A percentile compares a stretch with the other conserved stretches of the same genome.
Conservation (phyloP, 2,797 vertebrate species). For the Chelmon rostratus region DNA sequence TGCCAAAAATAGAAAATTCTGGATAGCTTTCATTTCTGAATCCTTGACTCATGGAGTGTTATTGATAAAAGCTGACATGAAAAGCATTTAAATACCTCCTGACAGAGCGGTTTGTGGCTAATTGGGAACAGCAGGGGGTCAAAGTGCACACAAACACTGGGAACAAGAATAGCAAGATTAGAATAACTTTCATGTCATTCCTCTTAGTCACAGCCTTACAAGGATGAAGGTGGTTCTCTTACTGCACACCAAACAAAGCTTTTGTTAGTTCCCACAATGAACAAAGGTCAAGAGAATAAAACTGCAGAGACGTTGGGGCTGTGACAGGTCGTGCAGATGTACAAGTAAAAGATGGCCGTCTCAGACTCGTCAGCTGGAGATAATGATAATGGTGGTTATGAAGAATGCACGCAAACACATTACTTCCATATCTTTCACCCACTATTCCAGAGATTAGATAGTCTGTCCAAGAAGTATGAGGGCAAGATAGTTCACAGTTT, state of each 20-base stretch:
- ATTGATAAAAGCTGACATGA: constrained; percentile 74
- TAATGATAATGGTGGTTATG: constrained; percentile 61
- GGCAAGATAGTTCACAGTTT: constrained; percentile 61
- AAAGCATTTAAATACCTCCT: constrained; percentile 62
- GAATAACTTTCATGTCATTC: constrained; percentile 73
- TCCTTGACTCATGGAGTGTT: constrained; percentile 73
- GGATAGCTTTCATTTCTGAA: constrained; percentile 72
- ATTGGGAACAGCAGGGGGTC: constrained; percentile 73
- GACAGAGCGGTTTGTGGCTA: constrained; percentile 62
- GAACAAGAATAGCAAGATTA: constrained; percentile 68
- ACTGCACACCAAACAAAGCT: constrained; percentile 43
- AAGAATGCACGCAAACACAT: constrained; percentile 78
- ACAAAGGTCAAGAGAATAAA: constrained; percentile 65
- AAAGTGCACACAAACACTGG: constrained; percentile 68
- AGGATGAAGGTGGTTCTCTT: constrained; percentile 45
- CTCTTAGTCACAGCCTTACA: constrained; percentile 71
- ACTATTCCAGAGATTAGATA: constrained; percentile 70
- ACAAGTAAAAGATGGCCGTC: constrained; percentile 46
- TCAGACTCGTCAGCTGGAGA: constrained; percentile 60
- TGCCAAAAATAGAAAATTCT: constrained; percentile 80
- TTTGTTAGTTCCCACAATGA: constrained; percentile 45
- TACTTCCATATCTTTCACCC: constrained; percentile 62
- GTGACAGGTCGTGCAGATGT: constrained; percentile 46
- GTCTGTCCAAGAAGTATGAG: constrained; percentile 43
- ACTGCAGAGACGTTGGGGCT: constrained; percentile 22